phyloP scores from a whole-genome alignment of 30 jellyfish, hydroid and myxozoan genomes.

The Haliclystus octoradiatus region DNA sequence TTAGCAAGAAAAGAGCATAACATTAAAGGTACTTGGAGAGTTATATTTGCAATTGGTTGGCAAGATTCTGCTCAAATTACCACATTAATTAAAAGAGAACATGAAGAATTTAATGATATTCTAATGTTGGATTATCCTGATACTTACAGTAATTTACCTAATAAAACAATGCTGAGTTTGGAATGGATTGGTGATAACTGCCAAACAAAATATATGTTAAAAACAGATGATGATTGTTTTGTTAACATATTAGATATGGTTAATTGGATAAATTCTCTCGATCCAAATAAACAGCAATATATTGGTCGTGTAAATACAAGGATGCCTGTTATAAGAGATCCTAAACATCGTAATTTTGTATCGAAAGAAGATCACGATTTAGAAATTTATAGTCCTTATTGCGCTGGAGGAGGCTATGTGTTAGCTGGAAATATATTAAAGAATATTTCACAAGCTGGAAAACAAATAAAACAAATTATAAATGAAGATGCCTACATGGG shows the following conservation, averaged over 20 bases:
- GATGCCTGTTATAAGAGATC: slow-evolving; percentile 94
- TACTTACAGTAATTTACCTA: slow-evolving; percentile 60
- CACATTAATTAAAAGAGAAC: slow-evolving; percentile 37
- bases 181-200: slow-evolving; percentile 92
- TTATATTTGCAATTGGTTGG: slow-evolving; percentile 70
- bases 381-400: slow-evolving; percentile 57
- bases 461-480: slow-evolving; percentile 56
- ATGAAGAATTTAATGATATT: slow-evolving; percentile 38
- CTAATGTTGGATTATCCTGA: slow-evolving; percentile 70
- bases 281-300: slow-evolving; percentile 23
- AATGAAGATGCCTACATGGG: slow-evolving; percentile 98
- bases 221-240: slow-evolving; percentile 95
- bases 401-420: slow-evolving; percentile 96
- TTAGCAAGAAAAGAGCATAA: not conserved
- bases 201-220: slow-evolving; percentile 57
- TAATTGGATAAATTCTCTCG: slow-evolving; percentile 58
- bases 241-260: slow-evolving; percentile 44
- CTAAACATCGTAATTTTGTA: slow-evolving; percentile 84
- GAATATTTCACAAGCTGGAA: slow-evolving; percentile 50
- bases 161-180: slow-evolving; percentile 76
- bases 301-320: slow-evolving; percentile 62
- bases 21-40: slow-evolving; percentile 34
- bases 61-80: slow-evolving; percentile 41
- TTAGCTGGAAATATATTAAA: slow-evolving; percentile 42
- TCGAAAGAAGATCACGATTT: slow-evolving; percentile 59